Evolutionary conservation across 2,113 vertebrate species (phyloP), one percentile per base, ranked within the genome.

Genomic region (Ornithorhynchus anatinus): DNA sequence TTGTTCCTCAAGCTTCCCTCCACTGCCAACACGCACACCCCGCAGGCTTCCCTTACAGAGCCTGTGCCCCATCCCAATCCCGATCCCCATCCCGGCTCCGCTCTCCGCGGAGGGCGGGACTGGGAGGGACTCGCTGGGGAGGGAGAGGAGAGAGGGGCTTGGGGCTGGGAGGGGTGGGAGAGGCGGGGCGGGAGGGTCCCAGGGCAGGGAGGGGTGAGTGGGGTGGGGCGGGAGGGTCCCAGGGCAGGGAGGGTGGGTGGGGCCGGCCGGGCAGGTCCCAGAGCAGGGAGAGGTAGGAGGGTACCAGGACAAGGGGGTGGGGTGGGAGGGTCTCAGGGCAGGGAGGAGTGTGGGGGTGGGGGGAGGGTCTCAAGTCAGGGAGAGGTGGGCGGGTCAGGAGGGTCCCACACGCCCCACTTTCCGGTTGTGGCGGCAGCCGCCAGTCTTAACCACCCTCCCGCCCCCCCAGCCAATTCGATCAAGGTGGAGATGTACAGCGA

Each of bases 401-500:
- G 54, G 43, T 1, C 0, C 19, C 1, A 48, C 40, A 1, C 20
- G 42, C 1, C 0, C 2, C 3, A 0, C 0, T 1, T n/a, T n/a
- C n/a, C n/a, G n/a, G n/a, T n/a, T n/a, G n/a, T n/a, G n/a, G n/a
- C n/a, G n/a, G n/a, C n/a, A n/a, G 16, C 13, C 44, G 16, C 70
- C n/a, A 5, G 3, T 53, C 52, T 63, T 84, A 80, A 68, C 77
- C 59, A 35, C 15, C 20, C 25, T 36, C 9, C 52, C 40, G 31
- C 17, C 75, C 63, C 57, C 58, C 38, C n/a, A 56, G 96, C 93
- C 58, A 96, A 95, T 91, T 97, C 97, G 51, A 96, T 99, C 92
- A 98, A 98, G 90, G 96, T 97, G 87, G 97, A 99, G 90, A 94
- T 97, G 89, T 96, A 95, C 92, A 97, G 95, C 43, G 96, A 97